Conservation (phyloP, 2,113 vertebrate species). For the Prinia subflava region DNA sequence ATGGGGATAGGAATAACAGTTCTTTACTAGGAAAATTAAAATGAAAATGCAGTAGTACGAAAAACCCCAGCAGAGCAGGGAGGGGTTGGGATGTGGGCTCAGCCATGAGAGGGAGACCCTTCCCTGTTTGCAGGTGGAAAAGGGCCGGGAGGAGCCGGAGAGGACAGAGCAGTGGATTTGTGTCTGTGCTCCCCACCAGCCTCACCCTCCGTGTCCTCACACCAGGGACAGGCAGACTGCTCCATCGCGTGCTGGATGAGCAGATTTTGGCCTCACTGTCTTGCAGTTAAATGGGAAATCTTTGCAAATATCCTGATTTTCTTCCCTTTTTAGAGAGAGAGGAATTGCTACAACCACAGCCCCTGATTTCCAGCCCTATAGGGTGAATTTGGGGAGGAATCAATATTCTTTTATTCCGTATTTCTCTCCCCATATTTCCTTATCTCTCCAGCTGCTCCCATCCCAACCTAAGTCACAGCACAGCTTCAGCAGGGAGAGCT, state of each 20-base stretch:
- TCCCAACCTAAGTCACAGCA: background rate
- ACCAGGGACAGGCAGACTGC: no score
- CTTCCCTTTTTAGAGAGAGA: background rate
- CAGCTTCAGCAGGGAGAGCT: background rate
- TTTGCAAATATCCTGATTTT: background rate
- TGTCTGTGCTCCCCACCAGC: no score
- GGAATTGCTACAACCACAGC: background rate
- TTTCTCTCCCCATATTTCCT: background rate
- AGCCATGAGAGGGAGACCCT: no score
- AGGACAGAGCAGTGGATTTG: no score
- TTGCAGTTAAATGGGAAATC: background rate
- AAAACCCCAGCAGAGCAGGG: no score
- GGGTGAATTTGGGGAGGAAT: background rate
- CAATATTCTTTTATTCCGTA: background rate
- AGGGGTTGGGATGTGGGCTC: no score
- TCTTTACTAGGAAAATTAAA: no score
- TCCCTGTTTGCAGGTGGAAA: no score
- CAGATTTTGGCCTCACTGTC: background rate
- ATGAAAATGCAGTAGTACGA: no score
- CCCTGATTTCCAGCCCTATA: background rate
- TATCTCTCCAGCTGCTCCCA: background rate
- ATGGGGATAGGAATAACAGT: no score
- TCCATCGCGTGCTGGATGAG: accelerated
- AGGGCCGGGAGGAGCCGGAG: no score
- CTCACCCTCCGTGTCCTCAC: no score